These are phyloP conservation scores for Drosophila nigromelanica DNA, from an alignment of 1,140 invertebrate genomes.

Conservation along the genomic window DNA sequence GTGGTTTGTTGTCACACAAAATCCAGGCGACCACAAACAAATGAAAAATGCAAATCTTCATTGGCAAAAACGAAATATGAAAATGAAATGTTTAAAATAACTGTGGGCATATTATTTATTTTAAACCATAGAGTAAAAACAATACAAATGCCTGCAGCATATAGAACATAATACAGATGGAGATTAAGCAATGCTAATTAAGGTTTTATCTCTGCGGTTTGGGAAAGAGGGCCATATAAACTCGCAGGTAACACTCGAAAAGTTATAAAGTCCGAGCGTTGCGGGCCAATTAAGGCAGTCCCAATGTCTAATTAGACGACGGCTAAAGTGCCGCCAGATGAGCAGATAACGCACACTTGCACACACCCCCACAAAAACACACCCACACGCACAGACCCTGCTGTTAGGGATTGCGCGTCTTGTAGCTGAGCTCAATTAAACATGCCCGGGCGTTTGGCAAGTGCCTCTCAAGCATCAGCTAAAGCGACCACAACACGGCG, in stretches of 20 bases:
- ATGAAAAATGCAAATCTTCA: constrained; percentile 69
- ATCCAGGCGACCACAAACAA: constrained; percentile 49
- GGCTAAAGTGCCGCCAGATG: constrained; percentile 63
- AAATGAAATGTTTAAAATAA: constrained; percentile 58
- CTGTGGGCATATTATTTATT: constrained; percentile 65
- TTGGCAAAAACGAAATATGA: constrained; percentile 15
- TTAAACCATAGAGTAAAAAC: constrained; percentile 26
- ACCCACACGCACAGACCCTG: constrained; percentile 9
- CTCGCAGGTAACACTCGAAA: constrained; percentile 43
- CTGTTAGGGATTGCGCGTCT: neutral
- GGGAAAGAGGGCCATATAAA: constrained; percentile 44
- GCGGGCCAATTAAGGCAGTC: constrained; percentile 70
- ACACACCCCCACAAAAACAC: constrained; percentile 5
- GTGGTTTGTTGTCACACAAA: constrained; percentile 42
- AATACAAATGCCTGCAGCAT: neutral
- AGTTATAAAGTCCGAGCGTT: constrained; percentile 70
- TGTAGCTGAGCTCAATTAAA: constrained; percentile 55
- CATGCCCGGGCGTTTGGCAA: constrained; percentile 52
- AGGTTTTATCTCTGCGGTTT: constrained; percentile 49
- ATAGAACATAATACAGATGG: constrained; percentile 4
- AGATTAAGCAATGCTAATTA: constrained; percentile 68
- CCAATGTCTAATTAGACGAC: constrained; percentile 72
- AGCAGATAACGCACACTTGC: constrained; percentile 60
- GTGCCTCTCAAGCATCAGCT: constrained; percentile 63
- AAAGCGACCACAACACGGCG: constrained; percentile 54